phyloP scores from a whole-genome alignment of 1,140 invertebrate species.

The Babylonia areolata region DNA sequence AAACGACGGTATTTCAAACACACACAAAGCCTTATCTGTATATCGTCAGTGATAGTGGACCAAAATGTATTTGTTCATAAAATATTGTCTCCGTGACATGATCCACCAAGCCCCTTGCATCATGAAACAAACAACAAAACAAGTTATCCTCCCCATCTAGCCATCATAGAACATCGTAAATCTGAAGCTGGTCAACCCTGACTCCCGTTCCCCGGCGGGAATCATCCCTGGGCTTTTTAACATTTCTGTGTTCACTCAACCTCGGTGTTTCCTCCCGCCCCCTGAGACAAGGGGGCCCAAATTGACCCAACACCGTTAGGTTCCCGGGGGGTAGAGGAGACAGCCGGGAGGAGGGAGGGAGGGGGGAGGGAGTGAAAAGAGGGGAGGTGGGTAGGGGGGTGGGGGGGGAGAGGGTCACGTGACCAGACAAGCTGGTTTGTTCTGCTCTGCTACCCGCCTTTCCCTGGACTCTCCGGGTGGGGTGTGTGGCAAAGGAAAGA shows the following conservation, averaged over 20 bases:
- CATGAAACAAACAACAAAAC: no score
- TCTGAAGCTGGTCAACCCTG: not conserved
- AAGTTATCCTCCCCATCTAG: no score
- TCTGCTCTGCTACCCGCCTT: not conserved
- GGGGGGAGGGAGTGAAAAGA: not conserved
- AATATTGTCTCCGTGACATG: no score
- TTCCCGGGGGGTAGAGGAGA: not conserved
- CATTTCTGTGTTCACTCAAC: not conserved
- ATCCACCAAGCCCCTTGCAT: no score
- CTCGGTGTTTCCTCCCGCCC: not conserved
- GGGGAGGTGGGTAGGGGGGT: not conserved
- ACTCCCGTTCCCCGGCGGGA: not conserved
- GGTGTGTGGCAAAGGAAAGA: not conserved
- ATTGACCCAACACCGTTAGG: not conserved
- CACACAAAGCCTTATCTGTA: no score
- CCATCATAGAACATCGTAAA: not conserved
- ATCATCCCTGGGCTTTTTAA: conserved; percentile 3
- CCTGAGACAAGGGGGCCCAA: not conserved
- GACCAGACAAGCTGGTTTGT: not conserved
- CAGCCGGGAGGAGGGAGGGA: not conserved
- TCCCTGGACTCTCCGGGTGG: not conserved
- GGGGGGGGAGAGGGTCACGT: not conserved
- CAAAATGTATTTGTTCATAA: no score
- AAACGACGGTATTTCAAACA: no score
- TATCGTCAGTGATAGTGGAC: no score